These are phyloP conservation scores for Catharus minimus DNA, from an alignment of 2,113 vertebrate species.

Conservation along the genomic window DNA sequence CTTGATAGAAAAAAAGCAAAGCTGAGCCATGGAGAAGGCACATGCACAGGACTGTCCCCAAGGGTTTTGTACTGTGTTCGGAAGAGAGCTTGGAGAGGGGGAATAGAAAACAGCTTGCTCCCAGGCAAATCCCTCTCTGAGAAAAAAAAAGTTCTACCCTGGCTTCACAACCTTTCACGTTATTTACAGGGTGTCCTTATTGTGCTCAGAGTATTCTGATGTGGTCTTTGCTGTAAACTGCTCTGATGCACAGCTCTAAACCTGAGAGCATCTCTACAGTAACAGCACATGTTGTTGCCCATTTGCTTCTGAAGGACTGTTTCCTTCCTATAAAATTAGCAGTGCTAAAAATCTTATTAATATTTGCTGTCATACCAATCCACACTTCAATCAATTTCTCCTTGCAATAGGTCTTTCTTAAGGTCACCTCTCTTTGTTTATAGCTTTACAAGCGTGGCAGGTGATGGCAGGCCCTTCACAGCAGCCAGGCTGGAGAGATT, in stretches of 20 bases:
- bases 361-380: not conserved
- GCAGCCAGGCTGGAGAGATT: not conserved
- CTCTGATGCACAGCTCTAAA: not conserved
- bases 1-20: not conserved
- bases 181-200: not conserved
- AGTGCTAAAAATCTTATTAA: not conserved
- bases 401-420: not conserved
- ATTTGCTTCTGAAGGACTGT: not conserved
- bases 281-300: not conserved
- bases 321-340: not conserved
- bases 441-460: not conserved
- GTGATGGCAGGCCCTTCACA: not conserved
- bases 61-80: not conserved
- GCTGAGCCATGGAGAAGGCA: not conserved
- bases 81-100: not conserved
- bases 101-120: not conserved
- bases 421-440: not conserved
- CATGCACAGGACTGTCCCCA: fast-evolving
- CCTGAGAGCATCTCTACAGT: not conserved
- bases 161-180: not conserved
- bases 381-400: not conserved
- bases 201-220: not conserved
- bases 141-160: not conserved
- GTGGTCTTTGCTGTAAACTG: not conserved
- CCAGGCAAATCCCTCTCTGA: not conserved